Evolutionary conservation across 2,113 vertebrate genomes (phyloP).

Genomic region (Anoura caudifer): DNA sequence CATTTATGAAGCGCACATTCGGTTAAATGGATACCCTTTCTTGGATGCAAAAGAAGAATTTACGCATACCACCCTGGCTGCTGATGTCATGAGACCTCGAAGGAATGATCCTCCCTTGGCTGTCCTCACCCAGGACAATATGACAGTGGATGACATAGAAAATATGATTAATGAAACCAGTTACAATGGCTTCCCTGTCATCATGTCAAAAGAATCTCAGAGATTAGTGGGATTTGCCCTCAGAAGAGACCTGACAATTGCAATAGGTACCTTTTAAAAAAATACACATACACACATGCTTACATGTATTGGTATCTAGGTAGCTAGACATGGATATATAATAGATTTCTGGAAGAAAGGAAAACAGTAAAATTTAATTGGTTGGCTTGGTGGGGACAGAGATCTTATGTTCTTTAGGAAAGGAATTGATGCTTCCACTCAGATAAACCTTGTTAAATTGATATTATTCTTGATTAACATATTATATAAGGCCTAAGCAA

Average conservation of each 20-base stretch:
- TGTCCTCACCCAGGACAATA: slow-evolving; percentile 96
- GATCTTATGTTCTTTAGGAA: not conserved
- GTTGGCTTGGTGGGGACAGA: not conserved
- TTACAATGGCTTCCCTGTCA: slow-evolving; percentile 98
- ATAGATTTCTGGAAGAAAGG: slow-evolving; percentile 2
- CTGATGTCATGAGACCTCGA: slow-evolving; percentile 97
- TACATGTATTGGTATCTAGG: too few relatives aligned
- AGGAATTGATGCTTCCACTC: not conserved
- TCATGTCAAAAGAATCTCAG: slow-evolving; percentile 98
- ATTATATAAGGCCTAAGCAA: not conserved
- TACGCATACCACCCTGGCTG: slow-evolving; percentile 95
- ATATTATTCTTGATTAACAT: not conserved
- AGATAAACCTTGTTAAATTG: not conserved
- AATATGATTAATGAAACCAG: slow-evolving; percentile 94
- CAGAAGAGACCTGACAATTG: slow-evolving; percentile 97
- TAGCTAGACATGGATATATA: not conserved
- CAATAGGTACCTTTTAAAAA: slow-evolving; percentile 87
- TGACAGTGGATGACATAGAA: slow-evolving; percentile 97
- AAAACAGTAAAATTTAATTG: not conserved
- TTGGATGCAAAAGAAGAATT: slow-evolving; percentile 99
- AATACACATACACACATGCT: not conserved
- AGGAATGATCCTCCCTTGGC: slow-evolving; percentile 92
- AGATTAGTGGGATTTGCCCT: slow-evolving; percentile 97
- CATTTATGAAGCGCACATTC: slow-evolving; percentile 98
- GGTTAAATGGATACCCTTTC: slow-evolving; percentile 98